These are phyloP conservation scores for Actinemys pallida DNA, from an alignment of 2,113 vertebrate genomes.

Conservation along the genomic window DNA sequence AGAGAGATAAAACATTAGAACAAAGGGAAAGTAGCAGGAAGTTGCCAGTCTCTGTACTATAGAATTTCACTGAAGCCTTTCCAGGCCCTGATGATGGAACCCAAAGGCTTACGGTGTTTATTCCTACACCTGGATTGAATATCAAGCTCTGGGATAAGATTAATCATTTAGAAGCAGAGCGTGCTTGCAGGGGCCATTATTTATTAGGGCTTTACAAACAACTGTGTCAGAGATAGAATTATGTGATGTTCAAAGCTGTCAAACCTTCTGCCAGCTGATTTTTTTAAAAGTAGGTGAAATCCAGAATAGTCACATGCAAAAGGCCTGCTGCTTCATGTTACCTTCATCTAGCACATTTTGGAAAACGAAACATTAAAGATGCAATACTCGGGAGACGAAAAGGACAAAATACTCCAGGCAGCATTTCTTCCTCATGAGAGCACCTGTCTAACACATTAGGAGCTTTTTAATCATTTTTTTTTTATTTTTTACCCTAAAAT, in stretches of 20 bases:
- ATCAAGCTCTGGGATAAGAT: constrained; percentile 57
- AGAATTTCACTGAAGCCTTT: constrained; percentile 73
- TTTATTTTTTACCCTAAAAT: not conserved
- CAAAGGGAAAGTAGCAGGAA: constrained; percentile 67
- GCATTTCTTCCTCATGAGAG: constrained; percentile 4
- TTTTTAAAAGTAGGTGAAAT: not conserved
- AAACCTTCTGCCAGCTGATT: constrained; percentile 12
- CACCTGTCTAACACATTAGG: not conserved
- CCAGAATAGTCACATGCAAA: not conserved
- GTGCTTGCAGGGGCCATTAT: constrained; percentile 22
- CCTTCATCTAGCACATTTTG: not conserved
- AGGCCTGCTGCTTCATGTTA: not conserved
- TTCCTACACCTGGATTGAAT: constrained; percentile 57
- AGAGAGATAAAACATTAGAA: constrained; percentile 67
- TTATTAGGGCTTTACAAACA: constrained; percentile 24
- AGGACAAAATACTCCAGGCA: not conserved
- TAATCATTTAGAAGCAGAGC: constrained; percentile 58
- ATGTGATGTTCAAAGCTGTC: constrained; percentile 57
- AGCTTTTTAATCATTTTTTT: not conserved
- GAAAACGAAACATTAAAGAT: constrained; percentile 16
- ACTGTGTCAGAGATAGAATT: constrained; percentile 40
- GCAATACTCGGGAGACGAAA: not conserved
- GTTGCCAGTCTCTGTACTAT: not conserved
- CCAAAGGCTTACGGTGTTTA: constrained; percentile 41
- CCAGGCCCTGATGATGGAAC: constrained; percentile 40